Percentiles rank a stretch among this genome's conserved stretches.
These are phyloP conservation scores for Solenodon paradoxus DNA, from an alignment of 2,113 vertebrate species.

Conservation along the genomic window DNA sequence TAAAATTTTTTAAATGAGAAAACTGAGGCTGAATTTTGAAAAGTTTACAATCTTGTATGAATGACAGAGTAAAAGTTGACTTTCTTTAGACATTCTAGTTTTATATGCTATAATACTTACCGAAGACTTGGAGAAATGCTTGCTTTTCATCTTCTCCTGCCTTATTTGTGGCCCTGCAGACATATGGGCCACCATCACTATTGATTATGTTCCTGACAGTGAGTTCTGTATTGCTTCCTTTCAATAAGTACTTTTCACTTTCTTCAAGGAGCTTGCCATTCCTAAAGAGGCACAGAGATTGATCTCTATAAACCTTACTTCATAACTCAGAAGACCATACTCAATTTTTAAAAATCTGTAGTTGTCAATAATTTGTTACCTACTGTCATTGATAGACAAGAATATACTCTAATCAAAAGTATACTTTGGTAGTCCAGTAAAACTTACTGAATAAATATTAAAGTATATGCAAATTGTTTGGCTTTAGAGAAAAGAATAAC, in stretches of 20 bases:
- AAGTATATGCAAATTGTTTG: neutral
- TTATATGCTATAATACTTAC: constrained; percentile 83
- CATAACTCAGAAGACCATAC: neutral
- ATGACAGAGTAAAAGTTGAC: neutral
- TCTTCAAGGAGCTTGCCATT: constrained; percentile 90
- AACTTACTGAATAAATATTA: neutral
- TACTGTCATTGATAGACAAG: neutral
- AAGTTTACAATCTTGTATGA: neutral
- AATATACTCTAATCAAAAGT: neutral
- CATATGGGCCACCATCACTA: constrained; percentile 89
- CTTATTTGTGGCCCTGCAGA: constrained; percentile 94
- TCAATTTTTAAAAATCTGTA: neutral
- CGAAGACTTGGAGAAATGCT: constrained; percentile 96
- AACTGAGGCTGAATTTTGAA: neutral
- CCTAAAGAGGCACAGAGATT: constrained; percentile 74
- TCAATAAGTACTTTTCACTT: constrained; percentile 90
- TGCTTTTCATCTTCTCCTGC: constrained; percentile 92
- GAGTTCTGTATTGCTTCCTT: constrained; percentile 87
- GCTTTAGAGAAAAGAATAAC: neutral
- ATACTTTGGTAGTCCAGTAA: neutral
- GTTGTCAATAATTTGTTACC: neutral
- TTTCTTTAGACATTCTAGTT: neutral
- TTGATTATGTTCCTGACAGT: constrained; percentile 92
- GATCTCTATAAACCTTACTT: neutral
- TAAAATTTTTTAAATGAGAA: neutral